A percentile compares a stretch with the other conserved stretches of the same genome.
phyloP scores from a whole-genome alignment of 2,113 vertebrate genomes.

The Eptesicus fuscus region DNA sequence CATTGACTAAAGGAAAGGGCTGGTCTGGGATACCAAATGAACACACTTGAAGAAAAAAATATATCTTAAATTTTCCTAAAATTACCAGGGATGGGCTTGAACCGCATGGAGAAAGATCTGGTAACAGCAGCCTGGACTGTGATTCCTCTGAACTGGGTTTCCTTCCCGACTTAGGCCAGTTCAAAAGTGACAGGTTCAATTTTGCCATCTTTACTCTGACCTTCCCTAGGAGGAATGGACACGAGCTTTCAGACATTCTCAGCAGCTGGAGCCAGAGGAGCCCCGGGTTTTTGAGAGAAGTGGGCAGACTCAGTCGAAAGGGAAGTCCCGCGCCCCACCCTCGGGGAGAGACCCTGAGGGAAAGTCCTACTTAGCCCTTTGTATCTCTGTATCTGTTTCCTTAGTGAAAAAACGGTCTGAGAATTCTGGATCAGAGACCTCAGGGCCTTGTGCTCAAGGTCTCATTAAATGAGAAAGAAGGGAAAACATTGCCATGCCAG shows the following conservation, averaged over 20 bases:
- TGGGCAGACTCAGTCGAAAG: background rate
- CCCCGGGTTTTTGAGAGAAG: background rate
- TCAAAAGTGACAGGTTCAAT: background rate
- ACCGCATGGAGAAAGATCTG: background rate
- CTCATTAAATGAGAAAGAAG: background rate
- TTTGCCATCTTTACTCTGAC: background rate
- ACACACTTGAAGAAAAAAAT: background rate
- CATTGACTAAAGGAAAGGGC: background rate
- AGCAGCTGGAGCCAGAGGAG: background rate
- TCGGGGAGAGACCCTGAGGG: background rate
- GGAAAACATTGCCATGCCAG: background rate
- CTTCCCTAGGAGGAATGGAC: background rate
- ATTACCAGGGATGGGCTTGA: background rate
- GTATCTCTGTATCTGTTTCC: background rate
- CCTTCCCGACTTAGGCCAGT: background rate
- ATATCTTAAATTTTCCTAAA: background rate
- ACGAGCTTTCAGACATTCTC: background rate
- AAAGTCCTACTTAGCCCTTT: background rate
- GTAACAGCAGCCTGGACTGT: background rate
- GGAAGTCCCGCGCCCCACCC: background rate
- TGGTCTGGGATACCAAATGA: background rate
- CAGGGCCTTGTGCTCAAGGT: background rate
- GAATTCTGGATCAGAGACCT: slow-evolving; percentile 9
- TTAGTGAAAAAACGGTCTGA: background rate
- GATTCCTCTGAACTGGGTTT: background rate